A percentile compares a stretch with the other conserved stretches of the same genome.
Conservation (phyloP, 1,140 invertebrate genomes). For the Apis florea region DNA sequence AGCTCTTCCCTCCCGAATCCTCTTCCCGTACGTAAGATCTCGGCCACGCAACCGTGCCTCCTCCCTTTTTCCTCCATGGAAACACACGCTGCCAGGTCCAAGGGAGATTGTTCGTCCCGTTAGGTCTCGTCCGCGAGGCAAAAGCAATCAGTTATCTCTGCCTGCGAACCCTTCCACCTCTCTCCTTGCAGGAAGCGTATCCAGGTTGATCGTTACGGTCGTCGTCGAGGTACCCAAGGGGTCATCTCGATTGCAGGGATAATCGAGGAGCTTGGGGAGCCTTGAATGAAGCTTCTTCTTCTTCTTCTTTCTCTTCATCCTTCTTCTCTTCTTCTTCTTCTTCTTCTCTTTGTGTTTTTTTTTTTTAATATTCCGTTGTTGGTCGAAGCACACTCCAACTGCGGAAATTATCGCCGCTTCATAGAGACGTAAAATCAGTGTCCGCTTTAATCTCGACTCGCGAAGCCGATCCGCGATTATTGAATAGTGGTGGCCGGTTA, state of each 20-base stretch:
- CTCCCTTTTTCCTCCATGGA: conserved; percentile 34
- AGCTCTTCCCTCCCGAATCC: not conserved
- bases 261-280: conserved; percentile 54
- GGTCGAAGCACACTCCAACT: conserved; percentile 7
- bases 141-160: conserved; percentile 65
- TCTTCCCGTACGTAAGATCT: not conserved
- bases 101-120: conserved; percentile 62
- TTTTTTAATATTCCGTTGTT: conserved; percentile 5
- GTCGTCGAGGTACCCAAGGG: conserved; percentile 44
- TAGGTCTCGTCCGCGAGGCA: conserved; percentile 61
- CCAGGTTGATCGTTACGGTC: conserved; percentile 61
- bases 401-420: conserved; percentile 54
- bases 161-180: conserved; percentile 53
- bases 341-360: not conserved
- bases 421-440: conserved; percentile 60
- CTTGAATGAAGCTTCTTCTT: conserved; percentile 51
- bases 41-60: not conserved
- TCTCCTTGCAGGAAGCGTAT: conserved; percentile 54
- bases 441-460: conserved; percentile 20
- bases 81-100: conserved; percentile 34
- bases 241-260: conserved; percentile 64
- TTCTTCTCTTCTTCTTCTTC: not conserved
- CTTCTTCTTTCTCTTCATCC: not conserved
- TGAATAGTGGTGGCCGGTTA: conserved; percentile 50
- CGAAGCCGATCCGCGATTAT: conserved; percentile 39